A percentile compares a stretch with the other conserved stretches of the same genome.
phyloP scores from a whole-genome alignment of 2,888 invertebrate genomes.

The Lochmaea capreae region DNA sequence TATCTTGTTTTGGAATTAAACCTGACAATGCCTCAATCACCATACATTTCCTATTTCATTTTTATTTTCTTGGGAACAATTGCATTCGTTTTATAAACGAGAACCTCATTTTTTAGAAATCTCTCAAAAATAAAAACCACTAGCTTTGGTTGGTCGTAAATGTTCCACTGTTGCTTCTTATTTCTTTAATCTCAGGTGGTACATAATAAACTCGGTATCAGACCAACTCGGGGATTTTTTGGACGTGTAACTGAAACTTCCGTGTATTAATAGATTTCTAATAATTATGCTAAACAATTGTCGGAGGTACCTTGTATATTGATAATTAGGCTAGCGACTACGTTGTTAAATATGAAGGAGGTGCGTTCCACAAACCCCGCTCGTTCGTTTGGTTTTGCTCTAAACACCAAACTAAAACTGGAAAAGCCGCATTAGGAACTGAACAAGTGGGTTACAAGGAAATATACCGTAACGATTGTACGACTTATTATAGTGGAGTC shows the following conservation, averaged over 20 bases:
- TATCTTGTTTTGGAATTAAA: too few relatives aligned
- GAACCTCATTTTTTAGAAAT: too few relatives aligned
- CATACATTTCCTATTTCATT: too few relatives aligned
- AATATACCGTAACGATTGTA: slow-evolving; percentile 52
- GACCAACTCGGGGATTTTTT: too few relatives aligned
- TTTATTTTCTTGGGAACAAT: too few relatives aligned
- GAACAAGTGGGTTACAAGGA: slow-evolving; percentile 53
- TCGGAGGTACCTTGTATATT: background rate
- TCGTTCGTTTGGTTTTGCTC: slow-evolving; percentile 44
- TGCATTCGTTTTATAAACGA: too few relatives aligned
- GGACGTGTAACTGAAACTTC: background rate
- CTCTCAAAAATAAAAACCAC: too few relatives aligned
- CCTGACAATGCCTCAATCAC: too few relatives aligned
- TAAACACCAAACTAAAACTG: slow-evolving; percentile 44
- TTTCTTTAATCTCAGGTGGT: too few relatives aligned
- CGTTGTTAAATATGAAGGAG: slow-evolving; percentile 12
- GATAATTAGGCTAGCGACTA: slow-evolving; percentile 1
- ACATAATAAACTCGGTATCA: too few relatives aligned
- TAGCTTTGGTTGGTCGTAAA: too few relatives aligned
- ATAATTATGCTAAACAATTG: background rate
- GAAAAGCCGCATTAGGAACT: slow-evolving; percentile 48
- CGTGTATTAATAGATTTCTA: background rate
- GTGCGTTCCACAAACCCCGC: slow-evolving; percentile 41
- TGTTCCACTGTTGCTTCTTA: too few relatives aligned
- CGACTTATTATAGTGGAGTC: slow-evolving; percentile 19